Evolutionary conservation across 2,797 vertebrate species (phyloP), one percentile per base, ranked within the genome.

Genomic region (Enteromius unitaeniatus): DNA sequence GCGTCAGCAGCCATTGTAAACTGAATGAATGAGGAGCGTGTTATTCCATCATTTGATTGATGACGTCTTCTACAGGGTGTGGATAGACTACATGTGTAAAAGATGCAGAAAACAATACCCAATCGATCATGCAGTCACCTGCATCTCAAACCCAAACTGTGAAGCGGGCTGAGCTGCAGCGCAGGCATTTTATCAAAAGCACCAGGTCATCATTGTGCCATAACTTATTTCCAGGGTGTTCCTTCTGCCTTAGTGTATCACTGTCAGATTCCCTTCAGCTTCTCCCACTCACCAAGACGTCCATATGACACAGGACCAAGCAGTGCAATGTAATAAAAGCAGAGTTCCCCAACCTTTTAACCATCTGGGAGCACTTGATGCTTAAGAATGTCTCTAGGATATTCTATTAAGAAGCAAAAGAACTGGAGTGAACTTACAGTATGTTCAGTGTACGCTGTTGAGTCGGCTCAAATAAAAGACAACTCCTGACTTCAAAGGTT

Each of bases 21-120:
- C 80, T 74, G 73, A 23, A 74, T 83, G 79, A 81, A 85, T 83
- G 83, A 86, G 74, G 51, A 82, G 58, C 78, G 83, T 81, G 85
- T 81, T 86, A 85, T 87, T 85, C 69, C 64, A 81, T 72, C 74
- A 79, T 70, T 86, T 88, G 87, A 88, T 88, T 81, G 83, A 88
- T 87, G 81, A 81, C 47, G n/a, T 84, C 81, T 75, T 77, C 69
- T 79, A 79, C 34, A 77, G 78, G 51, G 67, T 85, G 85, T 88
- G 83, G 83, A 88, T 72, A 78, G 74, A 84, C 84, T 84, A 87
- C 85, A 87, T 67, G 84, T 88, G 87, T 85, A 88, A 85, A 88
- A 85, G 78, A 88, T 85, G 83, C 67, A 80, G 72, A 64, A 79
- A 88, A 88, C 85, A 82, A 84, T 76, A 75, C 73, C 51, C 81